Conservation (phyloP, 2,888 invertebrate genomes). For the Cyaniris semiargus region DNA sequence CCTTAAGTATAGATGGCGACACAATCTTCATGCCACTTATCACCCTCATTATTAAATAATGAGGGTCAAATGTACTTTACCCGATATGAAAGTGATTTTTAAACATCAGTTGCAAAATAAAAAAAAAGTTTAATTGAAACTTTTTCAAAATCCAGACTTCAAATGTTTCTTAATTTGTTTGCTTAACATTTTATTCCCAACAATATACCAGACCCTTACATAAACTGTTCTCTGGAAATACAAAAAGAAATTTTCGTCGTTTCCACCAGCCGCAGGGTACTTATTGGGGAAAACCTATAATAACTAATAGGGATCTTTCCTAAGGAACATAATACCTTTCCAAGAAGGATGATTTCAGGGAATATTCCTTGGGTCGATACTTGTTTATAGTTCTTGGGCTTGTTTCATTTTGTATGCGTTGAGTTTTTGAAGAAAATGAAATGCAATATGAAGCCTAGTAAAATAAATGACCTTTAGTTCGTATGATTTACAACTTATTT, state of each 20-base stretch:
- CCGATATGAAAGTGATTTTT: too few species aligned
- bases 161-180: neutral
- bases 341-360: neutral
- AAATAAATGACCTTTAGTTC: too few species aligned
- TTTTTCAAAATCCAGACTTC: neutral
- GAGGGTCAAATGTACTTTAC: too few species aligned
- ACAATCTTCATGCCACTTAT: too few species aligned
- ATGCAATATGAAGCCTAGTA: too few species aligned
- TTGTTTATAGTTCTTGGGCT: neutral
- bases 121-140: too few species aligned
- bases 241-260: constrained; percentile 27
- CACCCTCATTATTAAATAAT: too few species aligned
- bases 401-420: neutral
- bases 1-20: too few species aligned
- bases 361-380: neutral
- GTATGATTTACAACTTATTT: too few species aligned
- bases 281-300: constrained; percentile 19
- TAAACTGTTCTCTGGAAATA: constrained; percentile 31
- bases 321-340: constrained; percentile 16
- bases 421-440: constrained; percentile 7
- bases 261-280: neutral
- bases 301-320: constrained; percentile 10
- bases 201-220: neutral
- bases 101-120: too few species aligned
- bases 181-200: neutral